Evolutionary conservation across 2,113 vertebrate species (phyloP).

Genomic region (Orthonyx spaldingii): DNA sequence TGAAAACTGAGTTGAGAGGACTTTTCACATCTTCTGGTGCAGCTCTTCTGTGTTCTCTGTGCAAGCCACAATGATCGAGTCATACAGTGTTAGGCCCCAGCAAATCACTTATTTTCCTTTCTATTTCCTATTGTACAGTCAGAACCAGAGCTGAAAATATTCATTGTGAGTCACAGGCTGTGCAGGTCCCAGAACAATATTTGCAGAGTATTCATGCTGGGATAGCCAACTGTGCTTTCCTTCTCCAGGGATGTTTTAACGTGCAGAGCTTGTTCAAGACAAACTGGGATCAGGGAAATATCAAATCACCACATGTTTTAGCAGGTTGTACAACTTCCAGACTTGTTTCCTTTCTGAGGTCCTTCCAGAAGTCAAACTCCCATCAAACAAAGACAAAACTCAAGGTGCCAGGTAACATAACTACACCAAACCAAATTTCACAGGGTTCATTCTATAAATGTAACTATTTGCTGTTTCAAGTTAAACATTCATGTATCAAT

Average conservation of each 20-base stretch:
- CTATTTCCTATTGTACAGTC: constrained; percentile 9
- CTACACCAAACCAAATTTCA: background rate
- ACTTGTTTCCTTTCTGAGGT: background rate
- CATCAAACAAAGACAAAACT: background rate
- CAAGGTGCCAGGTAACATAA: background rate
- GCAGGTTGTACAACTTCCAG: background rate
- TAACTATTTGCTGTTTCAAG: background rate
- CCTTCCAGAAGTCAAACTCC: background rate
- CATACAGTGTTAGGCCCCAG: background rate
- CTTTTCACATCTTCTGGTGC: background rate
- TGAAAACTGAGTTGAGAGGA: background rate
- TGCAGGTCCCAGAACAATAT: constrained; percentile 46
- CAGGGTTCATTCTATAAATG: background rate
- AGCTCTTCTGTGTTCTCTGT: background rate
- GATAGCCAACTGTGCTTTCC: constrained; percentile 25
- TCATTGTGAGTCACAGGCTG: constrained; percentile 10
- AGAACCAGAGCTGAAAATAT: constrained; percentile 25
- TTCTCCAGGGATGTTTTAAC: constrained; percentile 37
- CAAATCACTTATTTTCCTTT: constrained; percentile 19
- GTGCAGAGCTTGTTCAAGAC: background rate
- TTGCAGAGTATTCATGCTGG: constrained; percentile 22
- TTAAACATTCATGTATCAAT: background rate
- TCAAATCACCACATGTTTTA: constrained; percentile 4
- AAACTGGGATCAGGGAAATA: background rate
- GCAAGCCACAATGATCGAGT: background rate